phyloP scores from a whole-genome alignment of 2,888 invertebrate genomes.

The Muschampia staudingeri region DNA sequence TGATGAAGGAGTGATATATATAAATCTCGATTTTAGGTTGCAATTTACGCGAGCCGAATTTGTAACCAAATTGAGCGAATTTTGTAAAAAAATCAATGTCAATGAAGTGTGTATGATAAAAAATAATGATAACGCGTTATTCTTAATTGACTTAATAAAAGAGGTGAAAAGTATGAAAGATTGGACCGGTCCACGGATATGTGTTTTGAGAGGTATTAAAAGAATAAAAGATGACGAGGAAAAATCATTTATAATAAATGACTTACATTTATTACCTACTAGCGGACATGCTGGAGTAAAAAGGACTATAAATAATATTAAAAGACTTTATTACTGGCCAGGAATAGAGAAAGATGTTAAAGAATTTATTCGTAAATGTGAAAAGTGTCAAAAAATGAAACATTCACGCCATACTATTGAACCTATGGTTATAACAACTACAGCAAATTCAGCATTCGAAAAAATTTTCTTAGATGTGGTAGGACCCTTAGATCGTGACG shows the following conservation, averaged over 20 bases:
- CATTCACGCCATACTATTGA: background rate
- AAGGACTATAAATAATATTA: constrained; percentile 54
- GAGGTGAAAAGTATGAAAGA: constrained; percentile 5
- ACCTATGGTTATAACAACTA: background rate
- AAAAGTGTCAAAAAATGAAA: background rate
- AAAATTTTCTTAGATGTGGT: background rate
- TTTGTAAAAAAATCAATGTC: constrained; percentile 54
- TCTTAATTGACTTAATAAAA: background rate
- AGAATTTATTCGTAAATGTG: background rate
- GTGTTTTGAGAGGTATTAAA: constrained; percentile 42
- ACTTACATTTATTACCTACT: constrained; percentile 64
- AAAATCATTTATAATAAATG: constrained; percentile 62
- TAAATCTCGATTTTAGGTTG: constrained; percentile 59
- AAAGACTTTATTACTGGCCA: background rate
- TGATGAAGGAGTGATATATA: constrained; percentile 49
- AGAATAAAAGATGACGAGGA: constrained; percentile 59
- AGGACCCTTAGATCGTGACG: too few relatives aligned
- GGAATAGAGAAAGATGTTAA: background rate
- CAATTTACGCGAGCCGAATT: constrained; percentile 63
- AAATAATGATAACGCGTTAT: constrained; percentile 11
- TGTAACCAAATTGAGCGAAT: constrained; percentile 56
- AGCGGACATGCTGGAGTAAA: constrained; percentile 64
- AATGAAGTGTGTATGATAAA: constrained; percentile 56
- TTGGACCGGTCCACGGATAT: too few relatives aligned
- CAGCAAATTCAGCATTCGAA: background rate